phyloP scores from a whole-genome alignment of 2,888 invertebrate genomes.

The Amphipyra berbera region DNA sequence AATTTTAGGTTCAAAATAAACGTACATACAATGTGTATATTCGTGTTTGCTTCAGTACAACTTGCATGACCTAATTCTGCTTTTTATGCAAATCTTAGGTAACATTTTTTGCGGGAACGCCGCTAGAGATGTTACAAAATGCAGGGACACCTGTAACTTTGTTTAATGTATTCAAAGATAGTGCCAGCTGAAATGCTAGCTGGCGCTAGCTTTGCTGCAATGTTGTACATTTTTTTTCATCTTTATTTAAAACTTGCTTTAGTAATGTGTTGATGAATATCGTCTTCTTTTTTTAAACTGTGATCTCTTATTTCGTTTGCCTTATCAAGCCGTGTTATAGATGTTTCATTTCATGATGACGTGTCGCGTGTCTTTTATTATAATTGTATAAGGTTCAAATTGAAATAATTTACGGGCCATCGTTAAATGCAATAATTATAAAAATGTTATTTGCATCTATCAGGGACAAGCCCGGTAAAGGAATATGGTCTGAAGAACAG shows the following conservation, averaged over 20 bases:
- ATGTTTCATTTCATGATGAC: too few relatives aligned
- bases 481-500: slow-evolving; percentile 95
- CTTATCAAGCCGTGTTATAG: too few relatives aligned
- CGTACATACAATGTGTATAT: too few relatives aligned
- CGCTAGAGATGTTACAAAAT: slow-evolving; percentile 36
- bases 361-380: too few relatives aligned
- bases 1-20: too few relatives aligned
- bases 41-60: slow-evolving; percentile 12
- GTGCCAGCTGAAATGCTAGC: slow-evolving; percentile 48
- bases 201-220: slow-evolving; percentile 34
- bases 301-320: too few relatives aligned
- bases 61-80: slow-evolving; percentile 35
- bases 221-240: slow-evolving; percentile 31
- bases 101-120: slow-evolving; percentile 8
- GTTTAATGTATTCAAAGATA: slow-evolving; percentile 57
- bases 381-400: too few relatives aligned
- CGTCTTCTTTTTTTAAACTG: slow-evolving; percentile 5
- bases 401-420: too few relatives aligned
- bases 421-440: neutral
- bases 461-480: slow-evolving; percentile 84
- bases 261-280: slow-evolving; percentile 26
- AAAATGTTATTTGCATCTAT: neutral
- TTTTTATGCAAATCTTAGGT: slow-evolving; percentile 28
- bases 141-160: slow-evolving; percentile 52
- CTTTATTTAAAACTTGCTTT: slow-evolving; percentile 45